Conservation (phyloP, 2,113 vertebrate genomes). For the Oostethus manadensis region DNA sequence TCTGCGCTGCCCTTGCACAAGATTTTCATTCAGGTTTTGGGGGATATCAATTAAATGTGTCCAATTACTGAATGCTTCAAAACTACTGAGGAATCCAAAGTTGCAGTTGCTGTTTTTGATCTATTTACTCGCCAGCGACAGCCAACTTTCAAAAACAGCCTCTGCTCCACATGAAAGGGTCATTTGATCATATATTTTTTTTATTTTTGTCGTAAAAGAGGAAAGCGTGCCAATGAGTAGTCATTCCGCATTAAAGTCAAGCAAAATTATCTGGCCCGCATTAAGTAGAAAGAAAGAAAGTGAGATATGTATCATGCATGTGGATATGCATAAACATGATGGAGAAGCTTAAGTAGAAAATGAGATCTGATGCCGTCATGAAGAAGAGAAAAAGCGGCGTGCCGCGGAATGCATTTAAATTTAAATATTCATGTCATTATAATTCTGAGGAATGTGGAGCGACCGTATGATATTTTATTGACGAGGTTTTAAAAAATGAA, state of each 20-base stretch:
- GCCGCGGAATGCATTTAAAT: constrained; percentile 80
- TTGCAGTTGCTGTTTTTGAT: constrained; percentile 55
- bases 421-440: constrained; percentile 86
- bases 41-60: constrained; percentile 69
- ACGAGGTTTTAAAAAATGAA: constrained; percentile 83
- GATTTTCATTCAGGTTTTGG: constrained; percentile 57
- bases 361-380: constrained; percentile 77
- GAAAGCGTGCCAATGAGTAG: constrained; percentile 69
- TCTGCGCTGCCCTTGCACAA: constrained; percentile 1
- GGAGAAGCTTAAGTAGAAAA: constrained; percentile 80
- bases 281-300: constrained; percentile 55
- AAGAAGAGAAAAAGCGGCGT: constrained; percentile 71
- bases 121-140: constrained; percentile 65
- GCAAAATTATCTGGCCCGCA: constrained; percentile 73
- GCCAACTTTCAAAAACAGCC: constrained; percentile 68
- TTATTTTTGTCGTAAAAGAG: constrained; percentile 70
- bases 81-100: constrained; percentile 56
- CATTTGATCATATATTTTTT: constrained; percentile 72
- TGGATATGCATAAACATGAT: constrained; percentile 82
- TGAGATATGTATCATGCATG: constrained; percentile 79
- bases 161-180: constrained; percentile 70
- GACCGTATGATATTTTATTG: constrained; percentile 83
- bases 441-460: constrained; percentile 83
- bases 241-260: constrained; percentile 74
- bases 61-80: constrained; percentile 69